Evolutionary conservation across 1,140 invertebrate genomes (phyloP).

Genomic region (Coelopa frigida): DNA sequence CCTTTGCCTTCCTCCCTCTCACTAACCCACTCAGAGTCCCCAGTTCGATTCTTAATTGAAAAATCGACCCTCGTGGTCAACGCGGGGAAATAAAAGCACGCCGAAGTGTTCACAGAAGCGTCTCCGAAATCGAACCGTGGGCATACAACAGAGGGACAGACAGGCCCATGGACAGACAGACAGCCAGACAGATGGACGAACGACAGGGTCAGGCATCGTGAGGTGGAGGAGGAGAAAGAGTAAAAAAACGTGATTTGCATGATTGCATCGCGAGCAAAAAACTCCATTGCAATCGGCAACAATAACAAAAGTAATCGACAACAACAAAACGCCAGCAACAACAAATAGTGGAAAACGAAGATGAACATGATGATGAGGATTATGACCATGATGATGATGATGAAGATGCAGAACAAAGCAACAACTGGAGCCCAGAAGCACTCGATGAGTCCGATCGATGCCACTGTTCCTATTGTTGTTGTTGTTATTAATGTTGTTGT

Average conservation of each 20-base stretch:
- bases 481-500: no score
- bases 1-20: not conserved
- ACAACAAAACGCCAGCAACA: not conserved
- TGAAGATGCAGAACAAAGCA: no score
- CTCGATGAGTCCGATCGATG: no score
- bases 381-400: no score
- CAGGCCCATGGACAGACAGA: not conserved
- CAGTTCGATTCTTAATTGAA: not conserved
- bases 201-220: constrained; percentile 5
- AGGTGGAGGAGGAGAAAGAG: constrained; percentile 8
- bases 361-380: not conserved
- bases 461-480: no score
- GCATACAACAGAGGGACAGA: not conserved
- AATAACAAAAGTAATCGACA: not conserved
- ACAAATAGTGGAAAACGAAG: not conserved
- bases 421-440: no score
- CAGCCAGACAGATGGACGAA: not conserved
- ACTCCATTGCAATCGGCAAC: not conserved
- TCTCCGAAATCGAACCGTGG: not conserved
- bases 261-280: not conserved
- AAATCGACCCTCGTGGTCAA: not conserved
- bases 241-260: constrained; percentile 1
- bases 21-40: not conserved
- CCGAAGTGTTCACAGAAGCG: not conserved
- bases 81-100: not conserved